Percentiles rank a stretch among this genome's conserved stretches.
These are phyloP conservation scores for Pipistrellus pygmaeus DNA, from an alignment of 2,797 vertebrate genomes.

Conservation along the genomic window DNA sequence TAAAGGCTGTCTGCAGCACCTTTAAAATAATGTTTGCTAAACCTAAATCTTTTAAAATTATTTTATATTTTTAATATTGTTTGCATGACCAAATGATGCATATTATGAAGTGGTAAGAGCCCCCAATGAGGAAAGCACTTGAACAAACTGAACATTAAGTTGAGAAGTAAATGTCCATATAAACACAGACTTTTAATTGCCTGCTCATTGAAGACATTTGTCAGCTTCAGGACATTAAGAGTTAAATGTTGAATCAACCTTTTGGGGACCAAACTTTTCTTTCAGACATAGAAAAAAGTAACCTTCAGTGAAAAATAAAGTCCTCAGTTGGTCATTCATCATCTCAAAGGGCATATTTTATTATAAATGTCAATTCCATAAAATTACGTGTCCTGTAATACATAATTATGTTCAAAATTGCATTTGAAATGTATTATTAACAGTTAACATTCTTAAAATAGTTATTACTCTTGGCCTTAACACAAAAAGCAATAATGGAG, in stretches of 20 bases:
- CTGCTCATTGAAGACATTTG: constrained; percentile 38
- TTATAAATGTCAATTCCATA: constrained; percentile 82
- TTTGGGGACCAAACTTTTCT: constrained; percentile 68
- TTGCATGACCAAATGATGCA: constrained; percentile 49
- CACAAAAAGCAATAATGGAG: constrained; percentile 81
- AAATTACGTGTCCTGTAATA: constrained; percentile 80
- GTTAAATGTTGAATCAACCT: constrained; percentile 73
- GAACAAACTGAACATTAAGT: constrained; percentile 58
- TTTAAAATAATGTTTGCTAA: constrained; percentile 56
- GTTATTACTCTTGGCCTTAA: constrained; percentile 83
- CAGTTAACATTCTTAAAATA: constrained; percentile 84
- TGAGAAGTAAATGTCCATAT: constrained; percentile 44
- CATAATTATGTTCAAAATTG: constrained; percentile 82
- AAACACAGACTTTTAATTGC: constrained; percentile 58
- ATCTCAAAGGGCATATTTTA: constrained; percentile 79
- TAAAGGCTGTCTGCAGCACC: constrained; percentile 8
- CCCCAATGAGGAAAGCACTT: constrained; percentile 7
- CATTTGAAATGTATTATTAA: constrained; percentile 84
- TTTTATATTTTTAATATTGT: constrained; percentile 63
- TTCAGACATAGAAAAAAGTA: constrained; percentile 63
- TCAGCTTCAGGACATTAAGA: constrained; percentile 41
- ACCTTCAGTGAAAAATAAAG: constrained; percentile 75
- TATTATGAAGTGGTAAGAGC: constrained; percentile 63
- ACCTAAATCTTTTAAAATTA: constrained; percentile 49
- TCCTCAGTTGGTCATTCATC: constrained; percentile 76